These are phyloP conservation scores for Microdon myrmicae DNA, from an alignment of 2,888 invertebrate species.

Conservation along the genomic window DNA sequence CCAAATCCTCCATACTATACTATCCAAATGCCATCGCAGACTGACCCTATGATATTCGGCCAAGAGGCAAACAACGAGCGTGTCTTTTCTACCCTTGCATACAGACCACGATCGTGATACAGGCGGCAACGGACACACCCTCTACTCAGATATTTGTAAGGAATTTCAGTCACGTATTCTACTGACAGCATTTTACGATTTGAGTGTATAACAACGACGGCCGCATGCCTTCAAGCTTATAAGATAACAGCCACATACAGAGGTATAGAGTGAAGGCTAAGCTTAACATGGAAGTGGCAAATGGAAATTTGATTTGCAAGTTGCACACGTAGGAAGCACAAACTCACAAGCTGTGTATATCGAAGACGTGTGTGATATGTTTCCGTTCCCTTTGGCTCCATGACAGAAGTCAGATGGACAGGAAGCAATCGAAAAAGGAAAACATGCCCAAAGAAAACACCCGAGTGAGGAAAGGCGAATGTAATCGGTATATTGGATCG, in stretches of 20 bases:
- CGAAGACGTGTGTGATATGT: slow-evolving; percentile 43
- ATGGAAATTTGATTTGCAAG: slow-evolving; percentile 51
- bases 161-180: slow-evolving; percentile 42
- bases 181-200: slow-evolving; percentile 50
- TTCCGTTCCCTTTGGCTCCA: slow-evolving; percentile 13
- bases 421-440: background rate
- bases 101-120: too few species aligned
- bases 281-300: slow-evolving; percentile 42
- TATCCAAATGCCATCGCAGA: too few species aligned
- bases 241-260: slow-evolving; percentile 39
- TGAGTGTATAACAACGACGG: slow-evolving; percentile 42
- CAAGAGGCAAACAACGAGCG: too few species aligned
- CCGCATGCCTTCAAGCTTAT: slow-evolving; percentile 35
- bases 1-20: too few species aligned
- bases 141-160: too few species aligned
- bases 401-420: slow-evolving; percentile 25
- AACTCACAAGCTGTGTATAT: slow-evolving; percentile 25
- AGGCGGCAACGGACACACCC: too few species aligned
- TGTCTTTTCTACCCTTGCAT: too few species aligned
- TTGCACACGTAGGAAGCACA: slow-evolving; percentile 35
- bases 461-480: slow-evolving; percentile 10
- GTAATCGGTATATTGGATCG: slow-evolving; percentile 30
- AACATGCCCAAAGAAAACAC: background rate
- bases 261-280: slow-evolving; percentile 18
- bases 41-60: too few species aligned